Base-by-base conservation (phyloP, 1,140 invertebrate genomes). In the Phocides pigmalion region DNA sequence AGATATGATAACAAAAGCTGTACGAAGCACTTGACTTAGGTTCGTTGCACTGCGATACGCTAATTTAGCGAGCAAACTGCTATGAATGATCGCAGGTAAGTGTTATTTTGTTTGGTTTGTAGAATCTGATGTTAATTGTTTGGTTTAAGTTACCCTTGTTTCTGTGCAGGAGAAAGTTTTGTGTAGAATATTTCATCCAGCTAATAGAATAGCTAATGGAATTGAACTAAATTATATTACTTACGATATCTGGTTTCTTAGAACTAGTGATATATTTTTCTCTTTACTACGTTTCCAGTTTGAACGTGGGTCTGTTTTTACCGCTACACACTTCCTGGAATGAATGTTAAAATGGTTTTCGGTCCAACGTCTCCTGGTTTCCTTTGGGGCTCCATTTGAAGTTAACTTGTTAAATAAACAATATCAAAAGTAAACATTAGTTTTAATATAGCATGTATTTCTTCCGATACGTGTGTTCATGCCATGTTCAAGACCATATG, bases 51-150 rank as follows among this genome's bases (percentile, higher is more conserved):
- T 64, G 58, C 35, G 58, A 61, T 49, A 56, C 69, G 66, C 58
- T 69, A 75, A 75, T 71, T 71, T 61, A 64, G 47, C 68, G 49
- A 68, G 51, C 64, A 71, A 73, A 69, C 67, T 68, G 58, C 66
- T 46, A 46, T 70, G 61, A 44, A 59, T 62, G 53, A 68, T 62
- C 56, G 41, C 68, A 74, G 66, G 66, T 74, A 58, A 61, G 69
- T 68, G 69, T 74, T 71, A 66, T 71, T 74, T 71, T 63, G 47
- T 25, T 50, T n/a, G 50, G 56, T 71, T 71, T 71, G 61, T 70
- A 56, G 62, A 61, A 53, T 66, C 68, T 58, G 59, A 62, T 65
- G 64, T 74, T 73, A 68, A 72, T 69, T 72, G 47, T 50, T 59
- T 72, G 25, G 9, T 54, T 15, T 68, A 56, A 69, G 54, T 56